phyloP scores from a whole-genome alignment of 1,140 invertebrate genomes.

The Grapholita molesta region DNA sequence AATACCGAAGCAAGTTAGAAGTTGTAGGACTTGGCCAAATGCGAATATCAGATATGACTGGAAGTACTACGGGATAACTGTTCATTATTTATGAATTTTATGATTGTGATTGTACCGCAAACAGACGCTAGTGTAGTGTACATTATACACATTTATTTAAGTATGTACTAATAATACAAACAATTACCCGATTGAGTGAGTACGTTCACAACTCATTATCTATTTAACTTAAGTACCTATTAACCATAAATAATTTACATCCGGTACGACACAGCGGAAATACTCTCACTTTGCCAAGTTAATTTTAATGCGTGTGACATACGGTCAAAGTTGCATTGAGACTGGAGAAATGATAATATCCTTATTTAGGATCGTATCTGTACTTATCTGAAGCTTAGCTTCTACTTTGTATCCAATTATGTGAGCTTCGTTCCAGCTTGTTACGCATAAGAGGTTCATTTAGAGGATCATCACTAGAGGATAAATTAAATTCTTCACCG shows the following conservation, averaged over 20 bases:
- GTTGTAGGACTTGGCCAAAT: background rate
- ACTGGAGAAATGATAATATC: background rate
- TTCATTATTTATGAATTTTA: no score
- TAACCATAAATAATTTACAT: background rate
- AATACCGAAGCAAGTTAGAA: background rate
- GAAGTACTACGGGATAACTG: no score
- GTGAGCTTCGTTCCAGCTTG: background rate
- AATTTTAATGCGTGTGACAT: background rate
- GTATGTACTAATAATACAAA: background rate
- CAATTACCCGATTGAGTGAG: background rate
- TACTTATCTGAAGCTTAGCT: background rate
- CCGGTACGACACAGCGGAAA: background rate
- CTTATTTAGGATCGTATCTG: background rate
- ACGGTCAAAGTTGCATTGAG: background rate
- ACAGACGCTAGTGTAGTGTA: background rate
- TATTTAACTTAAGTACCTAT: background rate
- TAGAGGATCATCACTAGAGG: background rate
- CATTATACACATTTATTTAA: background rate
- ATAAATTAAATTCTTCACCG: background rate
- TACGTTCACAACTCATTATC: background rate
- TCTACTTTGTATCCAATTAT: background rate
- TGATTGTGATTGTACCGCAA: no score
- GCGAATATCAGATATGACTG: background rate
- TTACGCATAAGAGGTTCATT: background rate
- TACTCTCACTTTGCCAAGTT: background rate